These are phyloP conservation scores for Brachypodius melanocephalos DNA, from an alignment of 2,113 vertebrate genomes.

Conservation along the genomic window DNA sequence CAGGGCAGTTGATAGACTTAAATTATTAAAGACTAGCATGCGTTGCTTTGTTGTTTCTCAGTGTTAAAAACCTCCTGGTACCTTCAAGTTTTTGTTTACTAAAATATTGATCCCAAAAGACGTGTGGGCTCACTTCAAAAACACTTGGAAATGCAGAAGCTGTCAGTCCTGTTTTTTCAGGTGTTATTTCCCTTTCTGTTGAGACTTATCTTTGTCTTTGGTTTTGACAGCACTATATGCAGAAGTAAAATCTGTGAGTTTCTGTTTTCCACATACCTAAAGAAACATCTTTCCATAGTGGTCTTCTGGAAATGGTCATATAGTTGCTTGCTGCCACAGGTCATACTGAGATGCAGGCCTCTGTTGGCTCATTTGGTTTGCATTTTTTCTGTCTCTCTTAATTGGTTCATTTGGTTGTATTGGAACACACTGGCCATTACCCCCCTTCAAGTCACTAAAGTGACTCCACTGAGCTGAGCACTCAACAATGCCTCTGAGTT, in stretches of 20 bases:
- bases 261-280: fast-evolving
- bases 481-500: not conserved
- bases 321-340: not conserved
- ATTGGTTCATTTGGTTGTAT: not conserved
- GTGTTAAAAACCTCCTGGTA: not conserved
- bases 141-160: not conserved
- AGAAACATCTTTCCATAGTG: fast-evolving
- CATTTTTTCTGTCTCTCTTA: not conserved
- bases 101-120: not conserved
- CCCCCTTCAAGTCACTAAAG: fast-evolving
- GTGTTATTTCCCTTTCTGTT: not conserved
- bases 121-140: not conserved
- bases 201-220: not conserved
- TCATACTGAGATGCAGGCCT: not conserved
- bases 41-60: fast-evolving
- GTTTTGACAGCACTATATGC: too few relatives aligned
- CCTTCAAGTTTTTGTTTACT: not conserved
- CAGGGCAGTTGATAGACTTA: too few relatives aligned
- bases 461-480: not conserved
- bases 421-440: not conserved
- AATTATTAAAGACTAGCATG: not conserved
- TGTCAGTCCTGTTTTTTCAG: fast-evolving
- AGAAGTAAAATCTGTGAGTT: not conserved
- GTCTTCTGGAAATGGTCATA: not conserved
- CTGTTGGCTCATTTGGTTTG: fast-evolving